Conservation (phyloP, 2,888 invertebrate genomes). For the Zonitis immaculata region DNA sequence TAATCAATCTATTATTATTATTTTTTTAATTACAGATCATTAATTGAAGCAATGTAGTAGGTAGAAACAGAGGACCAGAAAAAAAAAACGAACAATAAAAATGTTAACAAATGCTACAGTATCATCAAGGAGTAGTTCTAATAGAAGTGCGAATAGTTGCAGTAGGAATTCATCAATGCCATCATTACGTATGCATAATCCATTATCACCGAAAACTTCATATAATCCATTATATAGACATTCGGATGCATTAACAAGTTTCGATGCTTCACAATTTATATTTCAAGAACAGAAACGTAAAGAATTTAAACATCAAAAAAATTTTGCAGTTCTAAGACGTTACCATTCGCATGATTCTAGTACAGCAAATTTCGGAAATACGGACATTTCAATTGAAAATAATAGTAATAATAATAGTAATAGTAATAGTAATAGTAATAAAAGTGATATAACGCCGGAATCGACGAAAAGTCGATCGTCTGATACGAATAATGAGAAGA, state of each 20-base stretch:
- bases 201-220: conserved; percentile 38
- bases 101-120: conserved; percentile 44
- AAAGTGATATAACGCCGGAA: conserved; percentile 34
- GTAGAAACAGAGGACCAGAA: not conserved
- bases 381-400: conserved; percentile 48
- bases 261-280: conserved; percentile 44
- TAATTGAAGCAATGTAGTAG: conserved; percentile 1
- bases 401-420: conserved; percentile 35
- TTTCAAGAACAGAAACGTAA: conserved; percentile 32
- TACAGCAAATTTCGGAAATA: conserved; percentile 29
- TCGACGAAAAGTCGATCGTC: conserved; percentile 35
- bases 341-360: conserved; percentile 48
- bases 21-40: not conserved
- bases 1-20: not conserved
- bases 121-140: conserved; percentile 43
- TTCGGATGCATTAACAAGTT: conserved; percentile 41
- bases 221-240: conserved; percentile 40
- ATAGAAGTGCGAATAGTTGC: conserved; percentile 40
- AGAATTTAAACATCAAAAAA: conserved; percentile 40
- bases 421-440: conserved; percentile 29
- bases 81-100: conserved; percentile 5
- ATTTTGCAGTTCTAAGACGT: conserved; percentile 45
- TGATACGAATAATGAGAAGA: conserved; percentile 30
- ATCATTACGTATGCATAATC: conserved; percentile 40
- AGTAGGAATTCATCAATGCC: conserved; percentile 46